These are phyloP conservation scores for Petrosia ficiformis DNA, from an alignment of 37 sponge, comb jelly and placozoan genomes.

Conservation along the genomic window DNA sequence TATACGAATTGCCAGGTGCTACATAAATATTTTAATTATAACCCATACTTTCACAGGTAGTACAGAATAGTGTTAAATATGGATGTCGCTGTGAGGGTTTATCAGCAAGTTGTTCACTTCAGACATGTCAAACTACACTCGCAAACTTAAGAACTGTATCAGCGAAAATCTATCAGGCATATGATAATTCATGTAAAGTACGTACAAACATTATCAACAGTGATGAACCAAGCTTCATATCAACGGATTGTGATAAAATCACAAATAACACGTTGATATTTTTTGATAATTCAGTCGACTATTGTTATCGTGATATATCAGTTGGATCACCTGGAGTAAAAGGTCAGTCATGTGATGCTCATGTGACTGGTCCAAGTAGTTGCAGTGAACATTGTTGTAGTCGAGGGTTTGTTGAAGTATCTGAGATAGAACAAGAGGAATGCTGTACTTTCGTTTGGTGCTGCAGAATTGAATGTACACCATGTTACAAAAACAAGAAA, in stretches of 20 bases:
- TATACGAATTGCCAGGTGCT: too few relatives aligned
- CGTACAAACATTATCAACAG: not conserved
- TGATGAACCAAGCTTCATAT: not conserved
- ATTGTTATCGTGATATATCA: conserved; percentile 5
- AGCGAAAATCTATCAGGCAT: conserved; percentile 6
- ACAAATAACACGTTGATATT: conserved; percentile 3
- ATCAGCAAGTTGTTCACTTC: conserved; percentile 42
- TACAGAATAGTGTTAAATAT: too few relatives aligned
- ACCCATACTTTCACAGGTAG: too few relatives aligned
- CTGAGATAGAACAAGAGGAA: not conserved
- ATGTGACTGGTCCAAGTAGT: conserved; percentile 4
- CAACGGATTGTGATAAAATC: not conserved
- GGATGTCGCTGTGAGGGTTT: conserved; percentile 47
- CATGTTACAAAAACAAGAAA: not conserved
- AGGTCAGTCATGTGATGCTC: conserved; percentile 25
- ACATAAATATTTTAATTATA: too few relatives aligned
- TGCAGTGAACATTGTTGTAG: conserved; percentile 23
- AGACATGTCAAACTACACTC: conserved; percentile 22
- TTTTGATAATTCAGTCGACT: conserved; percentile 2
- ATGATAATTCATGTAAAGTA: conserved; percentile 23
- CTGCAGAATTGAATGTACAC: conserved; percentile 32
- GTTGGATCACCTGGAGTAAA: conserved; percentile 26
- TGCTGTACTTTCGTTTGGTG: conserved; percentile 32
- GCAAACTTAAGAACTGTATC: conserved; percentile 18
- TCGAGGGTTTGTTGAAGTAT: conserved; percentile 10